These are phyloP conservation scores for Orussus abietinus DNA, from an alignment of 1,140 invertebrate species.

Conservation along the genomic window DNA sequence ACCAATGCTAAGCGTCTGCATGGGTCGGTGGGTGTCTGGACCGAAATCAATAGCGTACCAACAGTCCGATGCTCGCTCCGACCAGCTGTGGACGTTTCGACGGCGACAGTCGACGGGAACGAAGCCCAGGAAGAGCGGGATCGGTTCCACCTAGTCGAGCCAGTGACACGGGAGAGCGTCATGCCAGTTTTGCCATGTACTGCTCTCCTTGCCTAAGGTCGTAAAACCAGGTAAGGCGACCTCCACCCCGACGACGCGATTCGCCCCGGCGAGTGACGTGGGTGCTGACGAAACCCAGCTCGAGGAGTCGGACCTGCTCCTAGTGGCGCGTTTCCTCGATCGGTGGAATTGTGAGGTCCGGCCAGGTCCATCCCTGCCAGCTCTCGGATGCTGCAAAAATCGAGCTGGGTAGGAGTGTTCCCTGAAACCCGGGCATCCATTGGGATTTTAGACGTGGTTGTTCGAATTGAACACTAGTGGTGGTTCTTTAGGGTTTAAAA, in stretches of 20 bases:
- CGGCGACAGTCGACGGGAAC: slow-evolving; percentile 51
- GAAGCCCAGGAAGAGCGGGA: slow-evolving; percentile 46
- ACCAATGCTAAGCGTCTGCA: slow-evolving; percentile 49
- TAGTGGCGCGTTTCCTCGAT: neutral
- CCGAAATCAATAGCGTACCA: slow-evolving; percentile 51
- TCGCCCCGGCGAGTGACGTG: slow-evolving; percentile 29
- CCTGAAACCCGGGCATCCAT: too few relatives aligned
- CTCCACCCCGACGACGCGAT: neutral
- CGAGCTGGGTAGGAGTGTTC: too few relatives aligned
- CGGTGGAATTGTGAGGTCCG: slow-evolving; percentile 14
- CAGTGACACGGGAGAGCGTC: slow-evolving; percentile 35
- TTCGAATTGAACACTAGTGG: too few relatives aligned
- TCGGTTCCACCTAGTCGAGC: slow-evolving; percentile 31
- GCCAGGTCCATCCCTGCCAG: too few relatives aligned
- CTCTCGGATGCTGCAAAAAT: too few relatives aligned
- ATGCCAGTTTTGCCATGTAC: slow-evolving; percentile 36
- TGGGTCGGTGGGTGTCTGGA: slow-evolving; percentile 47
- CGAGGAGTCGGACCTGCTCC: slow-evolving; percentile 40
- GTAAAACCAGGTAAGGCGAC: neutral
- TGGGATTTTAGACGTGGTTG: too few relatives aligned
- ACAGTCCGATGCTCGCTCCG: slow-evolving; percentile 46
- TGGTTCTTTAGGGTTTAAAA: too few relatives aligned
- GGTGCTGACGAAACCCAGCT: slow-evolving; percentile 43
- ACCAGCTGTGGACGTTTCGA: slow-evolving; percentile 42
- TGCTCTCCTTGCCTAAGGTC: slow-evolving; percentile 1